These are phyloP conservation scores for Chymomyza fuscimana DNA, from an alignment of 2,888 invertebrate genomes.

Conservation along the genomic window DNA sequence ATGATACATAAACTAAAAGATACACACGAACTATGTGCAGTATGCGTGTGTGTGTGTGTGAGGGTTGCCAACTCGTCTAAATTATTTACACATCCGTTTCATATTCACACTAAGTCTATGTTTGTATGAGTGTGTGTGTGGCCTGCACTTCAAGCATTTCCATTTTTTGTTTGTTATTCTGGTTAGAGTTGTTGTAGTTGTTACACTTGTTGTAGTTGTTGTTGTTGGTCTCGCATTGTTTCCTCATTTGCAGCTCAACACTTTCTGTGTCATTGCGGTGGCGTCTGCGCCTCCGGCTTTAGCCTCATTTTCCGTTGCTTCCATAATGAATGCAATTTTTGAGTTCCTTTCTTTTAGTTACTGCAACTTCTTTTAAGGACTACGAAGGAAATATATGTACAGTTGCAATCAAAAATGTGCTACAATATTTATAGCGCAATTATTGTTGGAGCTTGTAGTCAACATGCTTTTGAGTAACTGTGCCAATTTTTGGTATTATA, in stretches of 20 bases:
- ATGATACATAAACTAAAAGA: slow-evolving; percentile 74
- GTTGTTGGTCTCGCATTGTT: slow-evolving; percentile 55
- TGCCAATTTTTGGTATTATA: too few relatives aligned
- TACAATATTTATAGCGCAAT: not conserved
- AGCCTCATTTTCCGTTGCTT: slow-evolving; percentile 57
- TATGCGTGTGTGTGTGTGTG: slow-evolving; percentile 14
- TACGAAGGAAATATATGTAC: not conserved
- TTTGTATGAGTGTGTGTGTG: slow-evolving; percentile 45
- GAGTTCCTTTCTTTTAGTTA: slow-evolving; percentile 52
- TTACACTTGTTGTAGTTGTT: slow-evolving; percentile 5
- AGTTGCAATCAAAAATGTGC: not conserved
- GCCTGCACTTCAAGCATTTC: slow-evolving; percentile 58
- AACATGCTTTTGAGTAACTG: not conserved
- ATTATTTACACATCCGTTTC: slow-evolving; percentile 75
- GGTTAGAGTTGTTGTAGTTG: slow-evolving; percentile 18
- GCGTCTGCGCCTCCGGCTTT: slow-evolving; percentile 52
- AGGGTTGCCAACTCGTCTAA: slow-evolving; percentile 66
- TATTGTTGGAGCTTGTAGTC: not conserved
- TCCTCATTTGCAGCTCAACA: slow-evolving; percentile 70
- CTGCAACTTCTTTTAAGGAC: not conserved
- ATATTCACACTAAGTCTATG: slow-evolving; percentile 60
- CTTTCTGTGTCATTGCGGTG: slow-evolving; percentile 70
- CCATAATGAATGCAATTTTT: slow-evolving; percentile 78
- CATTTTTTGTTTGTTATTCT: slow-evolving; percentile 37
- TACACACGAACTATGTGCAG: slow-evolving; percentile 48